phyloP scores from a whole-genome alignment of 2,888 invertebrate genomes.

The Erebia ligea region DNA sequence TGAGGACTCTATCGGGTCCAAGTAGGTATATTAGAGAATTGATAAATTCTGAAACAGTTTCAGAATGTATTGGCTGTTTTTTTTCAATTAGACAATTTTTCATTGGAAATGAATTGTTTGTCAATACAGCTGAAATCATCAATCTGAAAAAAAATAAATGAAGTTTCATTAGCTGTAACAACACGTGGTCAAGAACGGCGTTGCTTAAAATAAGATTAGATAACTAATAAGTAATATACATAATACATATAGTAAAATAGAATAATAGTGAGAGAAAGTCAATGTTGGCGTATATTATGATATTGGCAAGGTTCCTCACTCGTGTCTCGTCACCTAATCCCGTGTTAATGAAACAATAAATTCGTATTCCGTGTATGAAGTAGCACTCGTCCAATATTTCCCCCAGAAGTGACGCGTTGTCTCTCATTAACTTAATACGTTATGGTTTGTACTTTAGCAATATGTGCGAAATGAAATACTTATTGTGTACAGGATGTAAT shows the following conservation, averaged over 20 bases:
- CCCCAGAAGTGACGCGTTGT: constrained; percentile 65
- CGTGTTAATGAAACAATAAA: constrained; percentile 75
- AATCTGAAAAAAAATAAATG: too few relatives aligned
- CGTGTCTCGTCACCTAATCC: constrained; percentile 58
- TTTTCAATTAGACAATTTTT: too few relatives aligned
- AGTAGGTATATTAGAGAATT: too few relatives aligned
- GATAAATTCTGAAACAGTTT: too few relatives aligned
- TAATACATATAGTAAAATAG: neutral
- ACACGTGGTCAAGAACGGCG: too few relatives aligned
- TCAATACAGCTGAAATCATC: too few relatives aligned
- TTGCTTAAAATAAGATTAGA: too few relatives aligned
- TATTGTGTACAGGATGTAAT: constrained; percentile 51
- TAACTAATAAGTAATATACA: too few relatives aligned
- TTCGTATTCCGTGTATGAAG: constrained; percentile 60
- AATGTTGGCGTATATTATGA: neutral
- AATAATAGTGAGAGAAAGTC: constrained; percentile 4
- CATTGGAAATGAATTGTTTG: too few relatives aligned
- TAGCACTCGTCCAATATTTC: constrained; percentile 54
- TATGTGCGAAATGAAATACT: constrained; percentile 70
- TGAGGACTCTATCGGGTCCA: too few relatives aligned
- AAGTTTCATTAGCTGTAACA: too few relatives aligned
- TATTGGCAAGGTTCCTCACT: constrained; percentile 37
- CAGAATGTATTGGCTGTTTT: too few relatives aligned
- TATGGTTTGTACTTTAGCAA: constrained; percentile 69
- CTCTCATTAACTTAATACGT: constrained; percentile 79